Evolutionary conservation across 1,140 invertebrate genomes (phyloP), one percentile per base, ranked within the genome.

Genomic region (Semibalanus balanoides): DNA sequence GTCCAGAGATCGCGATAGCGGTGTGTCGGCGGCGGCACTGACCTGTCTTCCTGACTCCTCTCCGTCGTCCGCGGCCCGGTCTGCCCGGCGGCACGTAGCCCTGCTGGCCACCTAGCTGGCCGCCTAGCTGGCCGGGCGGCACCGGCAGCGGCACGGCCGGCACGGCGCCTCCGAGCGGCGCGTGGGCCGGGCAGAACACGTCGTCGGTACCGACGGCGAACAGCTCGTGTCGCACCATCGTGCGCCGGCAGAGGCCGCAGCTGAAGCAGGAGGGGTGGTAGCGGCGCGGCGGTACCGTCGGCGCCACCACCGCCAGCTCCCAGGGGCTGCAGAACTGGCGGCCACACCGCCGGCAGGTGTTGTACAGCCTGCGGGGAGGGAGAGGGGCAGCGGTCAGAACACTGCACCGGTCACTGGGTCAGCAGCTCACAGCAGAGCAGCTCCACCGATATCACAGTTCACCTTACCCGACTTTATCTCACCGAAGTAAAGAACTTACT

Each of bases 161-260:
- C 35, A 40, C 35, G 5, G 35, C 35, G 35, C 35, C 35, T 5
- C 69, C 25, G 70, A 9, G 19, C 70, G 70, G 3, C 3, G 70
- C 70, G 70, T 72, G 70, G 3, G 70, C 29, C n/a, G 70, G 70
- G 19, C 70, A 72, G 70, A 29, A 72, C 3, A 72, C 70, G 70
- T 72, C 70, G 70, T 72, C 70, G n/a, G 28, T 3, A n/a, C n/a
- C 70, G 70, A n/a, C 70, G 28, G 70, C 70, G 28, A 72, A 72
- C 70, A 72, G 70, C 28, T 72, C 70, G 70, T 72, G 28, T 3
- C 29, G n/a, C 3, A 29, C 11, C 70, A 72, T 28, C 3, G 25
- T 11, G n/a, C 70, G 70, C 70, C 29, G 70, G n/a, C 70, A 72
- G 3, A 72, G 11, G 25, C 11, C 70, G 70, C 70, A 72, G 29